Evolutionary conservation across 2,888 invertebrate genomes (phyloP).

Genomic region (Lymantria dispar): DNA sequence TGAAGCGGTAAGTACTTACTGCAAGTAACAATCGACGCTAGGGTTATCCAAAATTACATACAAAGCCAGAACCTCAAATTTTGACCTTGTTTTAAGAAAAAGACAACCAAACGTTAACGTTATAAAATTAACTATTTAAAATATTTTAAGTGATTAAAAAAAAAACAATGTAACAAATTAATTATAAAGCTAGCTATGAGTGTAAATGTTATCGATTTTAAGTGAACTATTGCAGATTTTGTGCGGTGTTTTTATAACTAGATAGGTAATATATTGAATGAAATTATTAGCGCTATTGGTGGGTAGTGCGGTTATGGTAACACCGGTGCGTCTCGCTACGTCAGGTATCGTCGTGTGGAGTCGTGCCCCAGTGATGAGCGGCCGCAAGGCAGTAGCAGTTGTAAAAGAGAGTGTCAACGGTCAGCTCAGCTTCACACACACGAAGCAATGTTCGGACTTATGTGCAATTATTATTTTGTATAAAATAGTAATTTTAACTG

Average conservation of each 20-base stretch:
- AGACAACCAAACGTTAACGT: conserved; percentile 82
- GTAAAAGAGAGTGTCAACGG: conserved; percentile 39
- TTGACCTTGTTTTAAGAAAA: conserved; percentile 75
- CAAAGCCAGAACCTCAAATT: conserved; percentile 69
- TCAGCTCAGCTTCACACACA: conserved; percentile 51
- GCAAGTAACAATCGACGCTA: conserved; percentile 48
- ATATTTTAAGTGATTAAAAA: conserved; percentile 74
- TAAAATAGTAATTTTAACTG: conserved; percentile 78
- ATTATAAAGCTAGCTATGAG: conserved; percentile 81
- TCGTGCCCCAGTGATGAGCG: conserved; percentile 45
- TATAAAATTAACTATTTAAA: conserved; percentile 79
- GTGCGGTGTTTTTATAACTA: conserved; percentile 83
- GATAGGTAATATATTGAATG: conserved; percentile 84
- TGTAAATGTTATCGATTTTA: conserved; percentile 82
- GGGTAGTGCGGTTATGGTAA: conserved; percentile 61
- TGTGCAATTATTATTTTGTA: conserved; percentile 84
- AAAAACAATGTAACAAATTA: conserved; percentile 81
- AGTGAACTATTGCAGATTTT: conserved; percentile 80
- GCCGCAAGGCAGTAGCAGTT: conserved; percentile 42
- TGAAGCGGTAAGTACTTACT: conserved; percentile 14
- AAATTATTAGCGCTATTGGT: conserved; percentile 76
- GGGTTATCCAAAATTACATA: conserved; percentile 69
- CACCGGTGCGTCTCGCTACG: conserved; percentile 14
- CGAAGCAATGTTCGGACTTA: conserved; percentile 72
- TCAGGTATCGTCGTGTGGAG: conserved; percentile 34